phyloP scores from a whole-genome alignment of 2,113 vertebrate genomes.

The Brachyhypopomus occidentalis region DNA sequence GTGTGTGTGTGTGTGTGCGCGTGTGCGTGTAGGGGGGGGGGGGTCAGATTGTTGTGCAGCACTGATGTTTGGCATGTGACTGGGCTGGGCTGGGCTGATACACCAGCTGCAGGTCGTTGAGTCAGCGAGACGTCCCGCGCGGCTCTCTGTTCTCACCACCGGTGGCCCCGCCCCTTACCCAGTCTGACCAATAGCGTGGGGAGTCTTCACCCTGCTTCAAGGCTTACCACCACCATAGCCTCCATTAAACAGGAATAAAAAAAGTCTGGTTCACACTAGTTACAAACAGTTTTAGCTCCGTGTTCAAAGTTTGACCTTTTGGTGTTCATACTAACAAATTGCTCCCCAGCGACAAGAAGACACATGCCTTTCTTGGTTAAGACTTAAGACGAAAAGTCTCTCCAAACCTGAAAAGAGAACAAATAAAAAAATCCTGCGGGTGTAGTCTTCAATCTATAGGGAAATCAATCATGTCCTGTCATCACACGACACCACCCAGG shows the following conservation, averaged over 20 bases:
- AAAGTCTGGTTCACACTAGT: too few relatives aligned
- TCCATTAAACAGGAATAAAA: not conserved
- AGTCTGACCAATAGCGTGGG: not conserved
- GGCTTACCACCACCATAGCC: too few relatives aligned
- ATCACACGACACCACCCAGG: not conserved
- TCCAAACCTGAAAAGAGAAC: not conserved
- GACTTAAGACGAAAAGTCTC: not conserved
- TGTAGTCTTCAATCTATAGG: constrained; percentile 5
- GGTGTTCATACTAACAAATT: too few relatives aligned
- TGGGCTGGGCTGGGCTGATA: constrained; percentile 24
- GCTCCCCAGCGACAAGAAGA: too few relatives aligned
- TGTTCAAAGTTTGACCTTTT: too few relatives aligned
- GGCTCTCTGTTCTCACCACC: constrained; percentile 31
- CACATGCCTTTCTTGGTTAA: too few relatives aligned
- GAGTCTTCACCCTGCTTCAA: not conserved
- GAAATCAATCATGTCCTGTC: constrained; percentile 6
- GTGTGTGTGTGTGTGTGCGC: constrained; percentile 13
- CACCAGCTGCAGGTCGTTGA: constrained; percentile 23
- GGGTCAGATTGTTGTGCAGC: constrained; percentile 1
- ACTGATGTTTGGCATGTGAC: constrained; percentile 18
- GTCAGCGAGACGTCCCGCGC: constrained; percentile 10
- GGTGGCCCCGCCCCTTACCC: not conserved
- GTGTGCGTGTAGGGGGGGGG: constrained; percentile 24
- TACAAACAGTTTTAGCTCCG: too few relatives aligned
- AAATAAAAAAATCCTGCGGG: not conserved